Percentiles rank a stretch among this genome's conserved stretches.
phyloP scores from a whole-genome alignment of 2,797 vertebrate genomes.

The Sebastes oblongus region DNA sequence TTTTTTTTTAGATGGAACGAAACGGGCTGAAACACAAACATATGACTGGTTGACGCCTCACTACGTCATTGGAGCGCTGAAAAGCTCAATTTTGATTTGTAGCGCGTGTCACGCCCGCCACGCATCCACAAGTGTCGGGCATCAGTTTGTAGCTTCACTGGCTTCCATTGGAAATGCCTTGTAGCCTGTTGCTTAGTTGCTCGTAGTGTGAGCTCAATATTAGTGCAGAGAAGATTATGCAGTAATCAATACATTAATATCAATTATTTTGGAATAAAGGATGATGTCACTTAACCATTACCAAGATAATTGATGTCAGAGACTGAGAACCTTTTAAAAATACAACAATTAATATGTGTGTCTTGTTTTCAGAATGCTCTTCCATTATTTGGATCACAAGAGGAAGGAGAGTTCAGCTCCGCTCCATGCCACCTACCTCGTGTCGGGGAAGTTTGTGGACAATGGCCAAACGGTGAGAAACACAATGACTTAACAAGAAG shows the following conservation, averaged over 20 bases:
- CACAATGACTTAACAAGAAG: background rate
- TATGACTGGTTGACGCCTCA: background rate
- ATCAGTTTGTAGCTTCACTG: background rate
- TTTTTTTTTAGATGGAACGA: too few relatives aligned
- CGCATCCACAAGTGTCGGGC: background rate
- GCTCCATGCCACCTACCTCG: slow-evolving; percentile 92
- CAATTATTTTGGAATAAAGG: background rate
- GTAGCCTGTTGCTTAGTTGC: background rate
- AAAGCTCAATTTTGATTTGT: background rate
- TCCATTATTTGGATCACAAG: slow-evolving; percentile 93
- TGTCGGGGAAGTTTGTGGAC: slow-evolving; percentile 87
- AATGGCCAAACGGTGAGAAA: slow-evolving; percentile 85
- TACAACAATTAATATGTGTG: background rate
- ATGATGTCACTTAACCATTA: background rate
- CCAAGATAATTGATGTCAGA: background rate
- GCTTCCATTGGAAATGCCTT: background rate
- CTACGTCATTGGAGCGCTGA: background rate
- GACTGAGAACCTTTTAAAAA: background rate
- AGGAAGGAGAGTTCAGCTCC: slow-evolving; percentile 88
- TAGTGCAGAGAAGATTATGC: background rate
- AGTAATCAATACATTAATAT: background rate
- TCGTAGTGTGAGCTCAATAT: background rate
- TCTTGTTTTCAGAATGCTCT: slow-evolving; percentile 88
- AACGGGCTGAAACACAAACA: background rate
- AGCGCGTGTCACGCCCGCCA: background rate